Evolutionary conservation across 2,113 vertebrate species (phyloP).

Genomic region (Callopanchax toddi): DNA sequence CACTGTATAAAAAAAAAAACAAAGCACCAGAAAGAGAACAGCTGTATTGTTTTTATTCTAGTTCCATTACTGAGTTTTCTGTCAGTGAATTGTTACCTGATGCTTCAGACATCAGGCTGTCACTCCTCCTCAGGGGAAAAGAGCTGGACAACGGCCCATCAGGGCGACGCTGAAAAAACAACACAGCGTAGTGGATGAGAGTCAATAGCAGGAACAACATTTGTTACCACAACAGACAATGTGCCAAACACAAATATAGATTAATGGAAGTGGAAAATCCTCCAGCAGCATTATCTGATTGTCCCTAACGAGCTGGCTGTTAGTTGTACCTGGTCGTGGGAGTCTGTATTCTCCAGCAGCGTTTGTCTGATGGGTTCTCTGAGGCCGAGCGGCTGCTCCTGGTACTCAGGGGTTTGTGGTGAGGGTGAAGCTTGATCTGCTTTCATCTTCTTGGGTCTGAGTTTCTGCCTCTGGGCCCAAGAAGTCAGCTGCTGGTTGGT

Average conservation of each 20-base stretch:
- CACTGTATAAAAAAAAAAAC: too few species aligned
- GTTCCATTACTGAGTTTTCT: neutral
- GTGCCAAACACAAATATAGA: constrained; percentile 6
- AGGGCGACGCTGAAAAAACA: constrained; percentile 77
- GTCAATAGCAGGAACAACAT: constrained; percentile 2
- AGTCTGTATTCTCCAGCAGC: constrained; percentile 36
- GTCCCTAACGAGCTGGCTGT: neutral
- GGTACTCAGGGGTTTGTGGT: constrained; percentile 25
- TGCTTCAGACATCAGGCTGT: constrained; percentile 84
- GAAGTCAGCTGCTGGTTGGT: constrained; percentile 86
- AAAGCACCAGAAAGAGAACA: too few species aligned
- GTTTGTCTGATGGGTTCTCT: constrained; percentile 27
- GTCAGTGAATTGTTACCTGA: constrained; percentile 85
- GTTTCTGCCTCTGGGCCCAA: constrained; percentile 91
- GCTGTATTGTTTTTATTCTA: neutral
- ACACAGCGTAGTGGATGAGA: constrained; percentile 36
- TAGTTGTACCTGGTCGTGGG: constrained; percentile 59
- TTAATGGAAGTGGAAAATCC: too few species aligned
- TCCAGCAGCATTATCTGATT: neutral
- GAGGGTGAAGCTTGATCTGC: constrained; percentile 28
- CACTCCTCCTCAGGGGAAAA: constrained; percentile 84
- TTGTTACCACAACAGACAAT: constrained; percentile 2
- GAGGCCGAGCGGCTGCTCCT: constrained; percentile 31
- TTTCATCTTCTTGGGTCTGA: constrained; percentile 80
- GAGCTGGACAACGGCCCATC: constrained; percentile 63